Evolutionary conservation across 2,888 invertebrate species (phyloP).

Genomic region (Epistrophe grossulariae): DNA sequence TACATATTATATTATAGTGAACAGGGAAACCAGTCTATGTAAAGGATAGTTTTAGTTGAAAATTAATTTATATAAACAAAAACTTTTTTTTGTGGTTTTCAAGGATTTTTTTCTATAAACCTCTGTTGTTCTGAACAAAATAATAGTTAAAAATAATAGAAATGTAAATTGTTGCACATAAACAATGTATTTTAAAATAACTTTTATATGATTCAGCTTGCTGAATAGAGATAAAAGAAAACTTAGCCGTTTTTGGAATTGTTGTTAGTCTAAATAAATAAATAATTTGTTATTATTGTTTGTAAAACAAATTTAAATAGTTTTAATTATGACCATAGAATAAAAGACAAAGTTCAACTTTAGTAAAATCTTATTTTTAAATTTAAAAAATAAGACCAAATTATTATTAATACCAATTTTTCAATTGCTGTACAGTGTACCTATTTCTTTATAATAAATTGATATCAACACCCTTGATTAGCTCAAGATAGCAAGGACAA

Average conservation of each 20-base stretch:
- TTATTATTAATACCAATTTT: not conserved
- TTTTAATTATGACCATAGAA: slow-evolving; percentile 23
- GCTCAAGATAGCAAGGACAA: too few species aligned
- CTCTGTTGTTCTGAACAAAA: slow-evolving; percentile 35
- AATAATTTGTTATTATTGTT: slow-evolving; percentile 21
- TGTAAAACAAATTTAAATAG: slow-evolving; percentile 20
- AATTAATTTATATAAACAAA: slow-evolving; percentile 39
- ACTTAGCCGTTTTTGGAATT: slow-evolving; percentile 7
- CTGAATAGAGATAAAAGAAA: slow-evolving; percentile 15
- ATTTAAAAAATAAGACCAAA: not conserved
- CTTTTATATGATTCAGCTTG: slow-evolving; percentile 15
- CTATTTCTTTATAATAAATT: too few species aligned
- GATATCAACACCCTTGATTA: too few species aligned
- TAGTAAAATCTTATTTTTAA: not conserved
- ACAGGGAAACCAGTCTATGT: slow-evolving; percentile 58
- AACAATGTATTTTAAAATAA: not conserved
- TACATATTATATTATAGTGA: slow-evolving; percentile 19
- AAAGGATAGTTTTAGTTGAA: slow-evolving; percentile 47
- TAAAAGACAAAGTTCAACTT: slow-evolving; percentile 45
- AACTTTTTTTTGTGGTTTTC: slow-evolving; percentile 27
- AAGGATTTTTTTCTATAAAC: slow-evolving; percentile 22
- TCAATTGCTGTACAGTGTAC: not conserved
- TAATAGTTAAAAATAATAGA: not conserved
- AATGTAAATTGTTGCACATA: slow-evolving; percentile 1
- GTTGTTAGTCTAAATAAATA: slow-evolving; percentile 14